phyloP scores from a whole-genome alignment of 2,113 vertebrate genomes.

The Baryphthengus martii region DNA sequence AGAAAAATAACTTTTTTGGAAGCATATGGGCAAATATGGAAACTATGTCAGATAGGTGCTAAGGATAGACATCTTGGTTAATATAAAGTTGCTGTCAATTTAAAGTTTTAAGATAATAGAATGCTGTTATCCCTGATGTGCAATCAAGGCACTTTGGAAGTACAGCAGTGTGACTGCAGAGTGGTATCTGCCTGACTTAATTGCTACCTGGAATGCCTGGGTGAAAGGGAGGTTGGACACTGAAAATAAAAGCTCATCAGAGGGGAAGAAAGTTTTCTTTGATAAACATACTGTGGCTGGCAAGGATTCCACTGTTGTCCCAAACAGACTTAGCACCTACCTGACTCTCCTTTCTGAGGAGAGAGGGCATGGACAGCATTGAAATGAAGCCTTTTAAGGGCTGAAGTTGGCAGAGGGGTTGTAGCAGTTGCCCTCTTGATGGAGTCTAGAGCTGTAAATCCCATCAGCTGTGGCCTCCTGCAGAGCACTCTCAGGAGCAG shows the following conservation, averaged over 20 bases:
- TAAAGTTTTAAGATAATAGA: background rate
- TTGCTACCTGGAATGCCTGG: background rate
- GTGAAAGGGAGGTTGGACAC: background rate
- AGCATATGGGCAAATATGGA: background rate
- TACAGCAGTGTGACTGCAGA: background rate
- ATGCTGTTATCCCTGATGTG: background rate
- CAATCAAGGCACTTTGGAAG: background rate
- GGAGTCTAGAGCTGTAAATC: background rate
- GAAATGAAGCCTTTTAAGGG: background rate
- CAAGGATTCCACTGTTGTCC: background rate
- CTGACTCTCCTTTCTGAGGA: background rate
- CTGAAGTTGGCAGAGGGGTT: background rate
- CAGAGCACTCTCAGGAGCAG: background rate
- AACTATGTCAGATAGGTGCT: background rate
- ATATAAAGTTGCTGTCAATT: background rate
- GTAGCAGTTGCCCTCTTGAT: background rate
- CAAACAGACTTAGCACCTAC: too few relatives aligned
- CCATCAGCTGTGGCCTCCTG: background rate
- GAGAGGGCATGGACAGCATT: background rate
- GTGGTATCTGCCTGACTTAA: background rate
- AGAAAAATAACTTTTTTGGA: background rate
- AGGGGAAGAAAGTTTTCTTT: background rate
- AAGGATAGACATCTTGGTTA: background rate
- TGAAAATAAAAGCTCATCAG: background rate
- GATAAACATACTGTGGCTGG: background rate